Conservation (phyloP, 2,888 invertebrate species). For the Lagria hirta region DNA sequence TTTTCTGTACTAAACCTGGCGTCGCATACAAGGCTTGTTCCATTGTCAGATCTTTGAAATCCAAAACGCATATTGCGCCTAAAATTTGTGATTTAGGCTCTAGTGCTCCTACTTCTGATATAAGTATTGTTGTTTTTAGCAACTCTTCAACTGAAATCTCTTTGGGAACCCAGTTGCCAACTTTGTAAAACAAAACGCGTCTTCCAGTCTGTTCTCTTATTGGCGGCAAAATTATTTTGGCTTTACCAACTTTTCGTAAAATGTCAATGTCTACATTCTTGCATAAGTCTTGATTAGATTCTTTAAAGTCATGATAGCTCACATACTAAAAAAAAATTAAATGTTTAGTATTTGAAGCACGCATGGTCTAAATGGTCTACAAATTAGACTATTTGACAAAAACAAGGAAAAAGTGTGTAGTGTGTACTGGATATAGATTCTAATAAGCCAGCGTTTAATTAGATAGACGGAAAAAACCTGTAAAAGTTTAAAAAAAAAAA, state of each 20-base stretch:
- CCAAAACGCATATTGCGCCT: conserved; percentile 77
- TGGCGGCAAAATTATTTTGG: conserved; percentile 71
- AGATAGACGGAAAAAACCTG: too few species aligned
- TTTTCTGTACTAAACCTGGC: conserved; percentile 67
- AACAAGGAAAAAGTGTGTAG: too few species aligned
- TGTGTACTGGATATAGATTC: too few species aligned
- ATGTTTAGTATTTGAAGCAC: too few species aligned
- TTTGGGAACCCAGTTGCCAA: conserved; percentile 75
- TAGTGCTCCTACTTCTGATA: conserved; percentile 72
- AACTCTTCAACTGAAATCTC: conserved; percentile 66
- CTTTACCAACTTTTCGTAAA: conserved; percentile 66
- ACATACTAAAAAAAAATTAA: conserved; percentile 72
- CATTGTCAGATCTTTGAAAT: conserved; percentile 69
- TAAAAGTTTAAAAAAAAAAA: too few species aligned
- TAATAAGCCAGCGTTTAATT: too few species aligned
- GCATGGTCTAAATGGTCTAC: too few species aligned
- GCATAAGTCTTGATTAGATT: conserved; percentile 68
- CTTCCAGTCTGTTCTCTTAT: conserved; percentile 75
- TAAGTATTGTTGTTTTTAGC: conserved; percentile 69
- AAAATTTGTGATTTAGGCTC: conserved; percentile 75
- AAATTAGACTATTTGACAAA: too few species aligned
- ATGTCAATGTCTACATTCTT: conserved; percentile 67
- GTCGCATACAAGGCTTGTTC: conserved; percentile 75
- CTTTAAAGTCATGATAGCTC: conserved; percentile 75
- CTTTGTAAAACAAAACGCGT: conserved; percentile 70